Conservation (phyloP, 1,140 invertebrate species). For the Drosophila malerkotliana region DNA sequence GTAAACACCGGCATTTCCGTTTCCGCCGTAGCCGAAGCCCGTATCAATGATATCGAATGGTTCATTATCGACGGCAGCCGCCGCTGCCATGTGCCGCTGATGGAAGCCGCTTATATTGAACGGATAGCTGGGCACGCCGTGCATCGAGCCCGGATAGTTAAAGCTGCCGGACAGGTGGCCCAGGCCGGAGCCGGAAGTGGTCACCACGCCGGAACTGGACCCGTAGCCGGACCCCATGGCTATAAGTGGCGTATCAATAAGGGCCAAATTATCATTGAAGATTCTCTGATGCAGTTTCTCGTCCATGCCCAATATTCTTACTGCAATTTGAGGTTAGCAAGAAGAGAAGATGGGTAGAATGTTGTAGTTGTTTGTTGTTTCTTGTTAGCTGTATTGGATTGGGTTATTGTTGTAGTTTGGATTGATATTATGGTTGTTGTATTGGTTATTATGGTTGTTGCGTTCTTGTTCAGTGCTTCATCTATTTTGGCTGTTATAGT, state of each 20-base stretch:
- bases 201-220: constrained; percentile 38
- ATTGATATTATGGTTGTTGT: constrained; percentile 25
- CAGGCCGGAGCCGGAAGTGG: constrained; percentile 32
- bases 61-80: constrained; percentile 71
- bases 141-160: constrained; percentile 77
- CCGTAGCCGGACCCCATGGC: constrained; percentile 48
- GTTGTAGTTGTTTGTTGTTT: constrained; percentile 61
- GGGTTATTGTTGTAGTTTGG: constrained; percentile 45
- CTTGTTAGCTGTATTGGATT: constrained; percentile 33
- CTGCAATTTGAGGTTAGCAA: constrained; percentile 76
- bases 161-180: constrained; percentile 48
- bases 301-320: constrained; percentile 84
- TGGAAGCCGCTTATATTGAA: constrained; percentile 83
- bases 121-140: constrained; percentile 81
- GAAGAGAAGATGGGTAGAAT: constrained; percentile 72
- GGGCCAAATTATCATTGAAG: constrained; percentile 83
- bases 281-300: constrained; percentile 83
- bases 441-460: constrained; percentile 15
- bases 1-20: constrained; percentile 78
- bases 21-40: constrained; percentile 67
- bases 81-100: constrained; percentile 76
- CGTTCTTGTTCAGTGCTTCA: constrained; percentile 1
- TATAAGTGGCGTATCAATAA: constrained; percentile 83
- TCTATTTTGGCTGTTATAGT: constrained; percentile 1
- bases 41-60: constrained; percentile 81